phyloP scores from a whole-genome alignment of 2,888 invertebrate species.

The Mantis religiosa region DNA sequence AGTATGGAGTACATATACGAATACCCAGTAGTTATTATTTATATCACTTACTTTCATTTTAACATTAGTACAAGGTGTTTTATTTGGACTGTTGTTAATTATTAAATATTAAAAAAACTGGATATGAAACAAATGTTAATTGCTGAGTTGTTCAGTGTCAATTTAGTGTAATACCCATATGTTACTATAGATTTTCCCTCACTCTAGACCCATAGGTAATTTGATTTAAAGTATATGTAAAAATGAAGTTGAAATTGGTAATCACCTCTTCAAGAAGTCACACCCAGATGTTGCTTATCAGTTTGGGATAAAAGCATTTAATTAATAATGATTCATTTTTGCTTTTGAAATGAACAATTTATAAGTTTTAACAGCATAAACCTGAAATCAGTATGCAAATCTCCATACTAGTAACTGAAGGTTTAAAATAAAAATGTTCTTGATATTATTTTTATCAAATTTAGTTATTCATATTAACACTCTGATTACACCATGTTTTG shows the following conservation, averaged over 20 bases:
- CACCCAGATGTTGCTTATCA: not conserved
- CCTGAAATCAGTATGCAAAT: not conserved
- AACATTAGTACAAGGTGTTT: not conserved
- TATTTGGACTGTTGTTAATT: not conserved
- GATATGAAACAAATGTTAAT: not conserved
- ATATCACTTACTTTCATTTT: not conserved
- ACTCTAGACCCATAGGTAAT: not conserved
- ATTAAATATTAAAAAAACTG: not conserved
- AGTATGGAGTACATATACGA: not conserved
- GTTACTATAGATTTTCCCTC: not conserved
- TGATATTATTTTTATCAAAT: not conserved
- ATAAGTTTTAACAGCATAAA: not conserved
- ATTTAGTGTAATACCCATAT: not conserved
- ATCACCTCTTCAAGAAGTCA: not conserved
- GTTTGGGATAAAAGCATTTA: not conserved
- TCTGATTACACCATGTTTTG: not conserved
- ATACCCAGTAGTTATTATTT: not conserved
- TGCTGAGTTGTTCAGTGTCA: not conserved
- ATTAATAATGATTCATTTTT: not conserved
- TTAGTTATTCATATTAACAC: not conserved
- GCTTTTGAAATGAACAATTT: not conserved
- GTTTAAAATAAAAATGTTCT: not conserved
- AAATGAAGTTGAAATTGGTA: not conserved
- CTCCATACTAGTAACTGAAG: not conserved
- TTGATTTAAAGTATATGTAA: not conserved